phyloP scores from a whole-genome alignment of 2,888 invertebrate genomes.

The Campaea margaritaria region DNA sequence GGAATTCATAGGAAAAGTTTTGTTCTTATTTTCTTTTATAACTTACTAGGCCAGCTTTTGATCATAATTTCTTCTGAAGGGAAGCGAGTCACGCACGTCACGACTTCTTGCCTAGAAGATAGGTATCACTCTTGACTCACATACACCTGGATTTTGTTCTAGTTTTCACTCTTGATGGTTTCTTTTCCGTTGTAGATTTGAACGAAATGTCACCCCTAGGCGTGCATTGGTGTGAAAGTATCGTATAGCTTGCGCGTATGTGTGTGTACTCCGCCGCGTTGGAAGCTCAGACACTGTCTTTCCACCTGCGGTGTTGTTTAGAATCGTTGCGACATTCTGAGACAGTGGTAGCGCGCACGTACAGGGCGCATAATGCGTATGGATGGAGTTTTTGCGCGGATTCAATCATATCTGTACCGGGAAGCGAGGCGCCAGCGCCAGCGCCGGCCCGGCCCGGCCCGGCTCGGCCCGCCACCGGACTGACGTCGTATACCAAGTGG shows the following conservation, averaged over 20 bases:
- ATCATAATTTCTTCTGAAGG: too few species aligned
- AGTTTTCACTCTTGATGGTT: too few species aligned
- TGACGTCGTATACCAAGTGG: not conserved
- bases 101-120: too few species aligned
- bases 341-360: conserved; percentile 7
- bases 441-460: conserved; percentile 2
- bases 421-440: conserved; percentile 36
- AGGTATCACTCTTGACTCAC: too few species aligned
- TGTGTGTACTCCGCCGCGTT: not conserved
- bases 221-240: not conserved
- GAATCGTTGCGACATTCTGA: conserved; percentile 20
- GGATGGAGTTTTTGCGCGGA: conserved; percentile 32
- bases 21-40: too few species aligned
- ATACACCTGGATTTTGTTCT: too few species aligned
- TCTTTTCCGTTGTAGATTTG: too few species aligned
- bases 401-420: conserved; percentile 33
- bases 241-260: not conserved
- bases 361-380: conserved; percentile 20
- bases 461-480: not conserved
- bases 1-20: too few species aligned
- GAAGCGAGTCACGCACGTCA: too few species aligned
- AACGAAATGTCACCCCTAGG: too few species aligned
- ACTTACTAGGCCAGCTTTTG: too few species aligned
- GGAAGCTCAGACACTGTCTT: conserved; percentile 6
- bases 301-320: not conserved